phyloP scores from a whole-genome alignment of 2,888 invertebrate genomes.

The Melitaea athalia region DNA sequence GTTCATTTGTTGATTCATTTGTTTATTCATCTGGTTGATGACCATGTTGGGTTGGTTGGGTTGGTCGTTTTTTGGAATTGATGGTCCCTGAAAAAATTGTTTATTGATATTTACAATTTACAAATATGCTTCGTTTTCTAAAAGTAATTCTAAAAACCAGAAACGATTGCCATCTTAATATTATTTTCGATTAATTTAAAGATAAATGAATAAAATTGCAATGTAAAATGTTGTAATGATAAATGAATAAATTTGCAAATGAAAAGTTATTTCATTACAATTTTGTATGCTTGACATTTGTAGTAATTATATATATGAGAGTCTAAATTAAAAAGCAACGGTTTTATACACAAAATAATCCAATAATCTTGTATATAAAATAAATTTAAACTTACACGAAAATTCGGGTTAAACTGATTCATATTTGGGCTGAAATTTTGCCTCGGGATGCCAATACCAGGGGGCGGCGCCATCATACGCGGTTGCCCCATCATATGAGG shows the following conservation, averaged over 20 bases:
- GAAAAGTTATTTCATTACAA: no score
- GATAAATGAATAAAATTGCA: no score
- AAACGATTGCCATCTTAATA: no score
- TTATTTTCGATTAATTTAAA: no score
- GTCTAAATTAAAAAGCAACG: neutral
- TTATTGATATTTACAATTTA: neutral
- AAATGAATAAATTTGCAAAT: no score
- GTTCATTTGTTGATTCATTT: constrained; percentile 33
- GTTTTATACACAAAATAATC: no score
- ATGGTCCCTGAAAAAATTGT: constrained; percentile 54
- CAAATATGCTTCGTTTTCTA: neutral
- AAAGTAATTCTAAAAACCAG: no score
- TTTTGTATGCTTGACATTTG: neutral
- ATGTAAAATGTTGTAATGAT: no score
- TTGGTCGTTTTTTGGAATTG: constrained; percentile 59
- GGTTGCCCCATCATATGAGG: constrained; percentile 68
- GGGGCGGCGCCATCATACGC: constrained; percentile 69
- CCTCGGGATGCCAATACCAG: constrained; percentile 67
- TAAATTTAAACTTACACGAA: constrained; percentile 66
- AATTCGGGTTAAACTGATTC: constrained; percentile 67
- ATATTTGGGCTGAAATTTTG: constrained; percentile 69
- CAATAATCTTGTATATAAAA: no score
- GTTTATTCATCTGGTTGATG: constrained; percentile 52
- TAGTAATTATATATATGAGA: neutral
- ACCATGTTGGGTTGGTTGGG: constrained; percentile 46